A percentile compares a stretch with the other conserved stretches of the same genome.
phyloP scores from a whole-genome alignment of 2,888 invertebrate species.

The Scaptomyza polygonia region DNA sequence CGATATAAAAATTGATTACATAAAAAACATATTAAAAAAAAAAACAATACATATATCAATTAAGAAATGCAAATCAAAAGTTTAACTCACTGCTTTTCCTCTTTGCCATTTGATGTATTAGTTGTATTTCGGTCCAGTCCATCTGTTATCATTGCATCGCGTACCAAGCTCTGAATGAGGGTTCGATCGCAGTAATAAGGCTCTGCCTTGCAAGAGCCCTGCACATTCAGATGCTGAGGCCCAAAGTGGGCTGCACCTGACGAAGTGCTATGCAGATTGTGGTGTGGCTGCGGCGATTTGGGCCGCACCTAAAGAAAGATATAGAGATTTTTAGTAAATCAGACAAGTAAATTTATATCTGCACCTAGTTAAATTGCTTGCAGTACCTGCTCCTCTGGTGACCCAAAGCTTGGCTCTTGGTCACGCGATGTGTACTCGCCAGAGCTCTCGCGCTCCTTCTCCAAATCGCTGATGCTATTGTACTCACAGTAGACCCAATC shows the following conservation, averaged over 20 bases:
- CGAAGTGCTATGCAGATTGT: conserved; percentile 80
- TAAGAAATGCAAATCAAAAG: neutral
- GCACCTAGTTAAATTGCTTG: conserved; percentile 80
- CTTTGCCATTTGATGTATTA: conserved; percentile 86
- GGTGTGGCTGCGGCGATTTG: conserved; percentile 84
- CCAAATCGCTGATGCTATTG: conserved; percentile 91
- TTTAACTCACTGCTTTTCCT: conserved; percentile 91
- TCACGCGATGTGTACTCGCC: conserved; percentile 84
- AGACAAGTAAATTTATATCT: neutral
- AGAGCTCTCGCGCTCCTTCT: conserved; percentile 84
- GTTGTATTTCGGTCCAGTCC: conserved; percentile 88
- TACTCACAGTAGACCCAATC: conserved; percentile 97
- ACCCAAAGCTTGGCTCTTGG: conserved; percentile 87
- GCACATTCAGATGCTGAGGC: conserved; percentile 82
- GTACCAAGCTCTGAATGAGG: conserved; percentile 93
- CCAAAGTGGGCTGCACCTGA: conserved; percentile 79
- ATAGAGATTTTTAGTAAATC: neutral
- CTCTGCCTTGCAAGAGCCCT: conserved; percentile 84
- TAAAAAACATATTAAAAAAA: too few relatives aligned
- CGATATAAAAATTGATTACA: too few relatives aligned
- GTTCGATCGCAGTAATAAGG: conserved; percentile 92
- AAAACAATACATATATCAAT: neutral
- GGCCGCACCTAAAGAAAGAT: conserved; percentile 80
- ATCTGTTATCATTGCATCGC: conserved; percentile 96
- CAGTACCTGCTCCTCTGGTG: conserved; percentile 92